Conservation (phyloP, 1,140 invertebrate species). For the Calliopsis andreniformis region DNA sequence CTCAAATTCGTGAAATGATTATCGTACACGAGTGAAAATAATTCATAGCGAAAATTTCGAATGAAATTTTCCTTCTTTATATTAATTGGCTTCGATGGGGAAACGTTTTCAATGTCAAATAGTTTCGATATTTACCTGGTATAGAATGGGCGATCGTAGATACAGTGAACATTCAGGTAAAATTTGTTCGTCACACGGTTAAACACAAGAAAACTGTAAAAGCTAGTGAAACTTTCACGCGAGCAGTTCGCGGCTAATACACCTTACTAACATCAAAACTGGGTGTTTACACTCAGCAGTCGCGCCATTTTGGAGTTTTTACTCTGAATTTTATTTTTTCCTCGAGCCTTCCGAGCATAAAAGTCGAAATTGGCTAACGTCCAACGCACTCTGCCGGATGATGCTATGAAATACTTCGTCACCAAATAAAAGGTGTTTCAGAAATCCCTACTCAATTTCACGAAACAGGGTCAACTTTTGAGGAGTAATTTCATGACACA, state of each 20-base stretch:
- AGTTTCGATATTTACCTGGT: constrained; percentile 81
- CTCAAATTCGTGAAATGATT: neutral
- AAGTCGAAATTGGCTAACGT: constrained; percentile 20
- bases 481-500: too few species aligned
- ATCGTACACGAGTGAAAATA: too few species aligned
- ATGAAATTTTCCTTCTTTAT: neutral
- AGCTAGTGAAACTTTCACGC: constrained; percentile 5
- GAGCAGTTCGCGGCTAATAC: constrained; percentile 37
- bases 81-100: constrained; percentile 5
- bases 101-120: constrained; percentile 62
- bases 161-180: constrained; percentile 83
- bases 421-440: neutral
- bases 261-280: constrained; percentile 63
- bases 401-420: neutral
- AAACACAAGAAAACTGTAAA: constrained; percentile 46
- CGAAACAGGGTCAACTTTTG: too few species aligned
- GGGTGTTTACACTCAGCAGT: constrained; percentile 70
- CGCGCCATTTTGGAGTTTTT: constrained; percentile 73
- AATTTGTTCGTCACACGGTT: constrained; percentile 65
- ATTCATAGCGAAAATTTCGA: neutral
- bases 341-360: constrained; percentile 24
- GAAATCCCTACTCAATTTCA: neutral
- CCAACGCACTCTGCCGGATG: constrained; percentile 19
- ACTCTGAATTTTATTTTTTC: constrained; percentile 67
- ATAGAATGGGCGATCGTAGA: constrained; percentile 85